Evolutionary conservation across 1,140 invertebrate genomes (phyloP).

Genomic region (Lethrus apterus): DNA sequence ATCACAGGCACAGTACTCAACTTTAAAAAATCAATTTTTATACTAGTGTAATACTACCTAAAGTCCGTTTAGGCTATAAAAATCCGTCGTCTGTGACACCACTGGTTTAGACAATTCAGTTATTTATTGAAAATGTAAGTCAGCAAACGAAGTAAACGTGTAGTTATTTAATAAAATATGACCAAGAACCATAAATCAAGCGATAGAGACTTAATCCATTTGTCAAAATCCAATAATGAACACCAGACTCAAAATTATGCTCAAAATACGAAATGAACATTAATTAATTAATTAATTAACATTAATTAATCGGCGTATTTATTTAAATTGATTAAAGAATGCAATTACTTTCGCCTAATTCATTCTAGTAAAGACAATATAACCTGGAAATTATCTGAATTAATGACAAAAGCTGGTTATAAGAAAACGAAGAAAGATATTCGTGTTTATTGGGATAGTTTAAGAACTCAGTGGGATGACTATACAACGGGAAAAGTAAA

Average conservation of each 20-base stretch:
- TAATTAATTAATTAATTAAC: no score
- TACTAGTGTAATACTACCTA: no score
- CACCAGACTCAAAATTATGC: no score
- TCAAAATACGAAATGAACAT: no score
- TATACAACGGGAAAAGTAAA: slow-evolving; percentile 1
- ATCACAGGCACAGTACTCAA: no score
- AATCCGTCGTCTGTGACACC: no score
- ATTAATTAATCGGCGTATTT: neutral
- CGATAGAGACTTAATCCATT: slow-evolving; percentile 7
- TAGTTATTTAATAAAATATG: no score
- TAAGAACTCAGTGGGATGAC: neutral
- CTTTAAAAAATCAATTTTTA: no score
- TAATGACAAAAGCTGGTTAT: slow-evolving; percentile 4
- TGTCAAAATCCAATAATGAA: slow-evolving; percentile 7
- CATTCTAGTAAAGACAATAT: slow-evolving; percentile 2
- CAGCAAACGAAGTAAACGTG: no score
- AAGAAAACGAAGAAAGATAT: neutral
- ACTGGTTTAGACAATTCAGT: no score
- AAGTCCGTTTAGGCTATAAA: no score
- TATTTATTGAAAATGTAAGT: no score
- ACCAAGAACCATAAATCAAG: slow-evolving; percentile 1
- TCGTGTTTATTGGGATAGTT: neutral
- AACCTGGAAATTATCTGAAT: slow-evolving; percentile 1
- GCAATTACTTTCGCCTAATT: neutral
- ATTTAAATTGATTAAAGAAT: neutral